Conservation (phyloP, 2,113 vertebrate species). For the Antigone vipio region DNA sequence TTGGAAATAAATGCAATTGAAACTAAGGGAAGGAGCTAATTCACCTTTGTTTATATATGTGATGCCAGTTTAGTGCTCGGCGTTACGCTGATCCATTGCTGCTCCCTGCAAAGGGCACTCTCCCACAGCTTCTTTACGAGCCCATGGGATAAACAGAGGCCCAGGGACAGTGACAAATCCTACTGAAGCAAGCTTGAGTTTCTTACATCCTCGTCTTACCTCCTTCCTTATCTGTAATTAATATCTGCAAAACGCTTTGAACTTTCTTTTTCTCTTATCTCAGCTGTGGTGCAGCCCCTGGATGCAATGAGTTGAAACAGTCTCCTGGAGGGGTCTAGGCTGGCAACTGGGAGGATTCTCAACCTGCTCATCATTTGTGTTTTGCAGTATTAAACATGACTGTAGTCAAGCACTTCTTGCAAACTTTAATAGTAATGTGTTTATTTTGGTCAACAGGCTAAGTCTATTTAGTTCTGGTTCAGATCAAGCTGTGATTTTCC, state of each 20-base stretch:
- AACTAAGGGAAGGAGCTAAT: neutral
- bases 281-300: neutral
- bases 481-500: neutral
- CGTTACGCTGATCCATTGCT: neutral
- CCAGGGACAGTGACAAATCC: neutral
- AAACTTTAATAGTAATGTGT: neutral
- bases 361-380: neutral
- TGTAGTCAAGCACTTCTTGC: neutral
- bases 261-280: slow-evolving; percentile 28
- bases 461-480: neutral
- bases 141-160: neutral
- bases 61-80: neutral
- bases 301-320: neutral
- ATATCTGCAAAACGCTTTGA: neutral
- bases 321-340: neutral
- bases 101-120: neutral
- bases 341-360: neutral
- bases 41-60: neutral
- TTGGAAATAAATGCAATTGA: neutral
- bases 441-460: neutral
- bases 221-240: neutral
- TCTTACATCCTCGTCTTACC: neutral
- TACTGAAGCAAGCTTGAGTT: neutral
- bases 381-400: neutral
- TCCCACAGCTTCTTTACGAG: neutral